Percentiles rank a stretch among this genome's conserved stretches.
Evolutionary conservation across 2,113 vertebrate species (phyloP).

Genomic region (Paramormyrops kingsleyae): DNA sequence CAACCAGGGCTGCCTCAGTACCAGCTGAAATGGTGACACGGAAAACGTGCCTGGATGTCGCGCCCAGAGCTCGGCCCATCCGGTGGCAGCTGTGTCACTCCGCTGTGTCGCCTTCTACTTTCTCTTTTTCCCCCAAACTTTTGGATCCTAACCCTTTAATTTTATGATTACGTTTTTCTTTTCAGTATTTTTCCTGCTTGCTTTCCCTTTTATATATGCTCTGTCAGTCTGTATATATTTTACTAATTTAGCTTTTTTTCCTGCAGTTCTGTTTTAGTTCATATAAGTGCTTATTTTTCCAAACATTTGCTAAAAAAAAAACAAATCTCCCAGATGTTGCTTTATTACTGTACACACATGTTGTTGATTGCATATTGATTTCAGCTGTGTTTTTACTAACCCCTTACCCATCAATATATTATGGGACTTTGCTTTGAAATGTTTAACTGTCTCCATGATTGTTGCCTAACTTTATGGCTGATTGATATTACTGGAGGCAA

Average conservation of each 20-base stretch:
- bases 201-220: neutral
- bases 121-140: neutral
- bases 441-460: neutral
- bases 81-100: neutral
- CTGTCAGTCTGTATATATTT: neutral
- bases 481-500: neutral
- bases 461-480: neutral
- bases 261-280: neutral
- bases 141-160: neutral
- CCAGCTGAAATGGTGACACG: neutral
- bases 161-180: neutral
- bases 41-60: neutral
- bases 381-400: neutral
- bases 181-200: neutral
- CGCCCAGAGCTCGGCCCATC: neutral
- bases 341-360: neutral
- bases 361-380: constrained; percentile 11
- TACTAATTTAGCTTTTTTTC: neutral
- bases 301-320: neutral
- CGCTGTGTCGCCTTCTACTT: neutral
- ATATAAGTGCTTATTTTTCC: neutral
- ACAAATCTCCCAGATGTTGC: neutral
- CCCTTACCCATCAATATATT: neutral
- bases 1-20: neutral
- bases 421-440: constrained; percentile 6